These are phyloP conservation scores for Parnassius glacialis DNA, from an alignment of 2,888 invertebrate species.

Conservation along the genomic window DNA sequence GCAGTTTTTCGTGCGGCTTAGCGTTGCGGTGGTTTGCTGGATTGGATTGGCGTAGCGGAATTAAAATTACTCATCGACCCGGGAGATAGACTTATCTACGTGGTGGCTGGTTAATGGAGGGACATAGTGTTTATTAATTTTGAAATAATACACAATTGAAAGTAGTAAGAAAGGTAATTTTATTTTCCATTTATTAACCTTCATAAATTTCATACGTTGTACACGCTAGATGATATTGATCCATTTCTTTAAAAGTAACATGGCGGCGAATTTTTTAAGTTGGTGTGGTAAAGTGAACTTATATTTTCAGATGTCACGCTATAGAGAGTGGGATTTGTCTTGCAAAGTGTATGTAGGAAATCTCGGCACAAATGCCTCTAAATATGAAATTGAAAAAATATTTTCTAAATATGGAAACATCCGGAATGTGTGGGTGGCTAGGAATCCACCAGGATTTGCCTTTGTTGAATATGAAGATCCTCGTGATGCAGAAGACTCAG, in stretches of 20 bases:
- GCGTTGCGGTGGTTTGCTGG: too few species aligned
- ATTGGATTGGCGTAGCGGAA: too few species aligned
- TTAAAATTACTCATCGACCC: too few species aligned
- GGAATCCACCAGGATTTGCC: constrained; percentile 95
- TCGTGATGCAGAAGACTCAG: constrained; percentile 93
- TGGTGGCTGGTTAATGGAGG: too few species aligned
- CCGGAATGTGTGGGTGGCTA: constrained; percentile 95
- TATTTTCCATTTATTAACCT: too few species aligned
- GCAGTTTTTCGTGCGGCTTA: too few species aligned
- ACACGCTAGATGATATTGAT: too few species aligned
- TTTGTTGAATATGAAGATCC: constrained; percentile 95
- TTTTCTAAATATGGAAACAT: constrained; percentile 94
- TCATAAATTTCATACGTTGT: too few species aligned
- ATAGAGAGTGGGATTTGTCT: constrained; percentile 89
- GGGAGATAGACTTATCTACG: too few species aligned
- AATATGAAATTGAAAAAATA: constrained; percentile 92
- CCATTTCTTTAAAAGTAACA: constrained; percentile 26
- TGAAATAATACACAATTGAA: too few species aligned
- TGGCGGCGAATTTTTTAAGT: constrained; percentile 30
- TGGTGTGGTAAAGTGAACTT: constrained; percentile 13
- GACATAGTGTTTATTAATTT: too few species aligned
- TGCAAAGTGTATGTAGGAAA: constrained; percentile 97
- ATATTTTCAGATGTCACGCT: constrained; percentile 83
- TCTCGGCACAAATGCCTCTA: constrained; percentile 93
- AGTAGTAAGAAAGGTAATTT: too few species aligned